A percentile compares a stretch with the other conserved stretches of the same genome.
Conservation (phyloP, 1,140 invertebrate genomes). For the Vanessa atalanta region DNA sequence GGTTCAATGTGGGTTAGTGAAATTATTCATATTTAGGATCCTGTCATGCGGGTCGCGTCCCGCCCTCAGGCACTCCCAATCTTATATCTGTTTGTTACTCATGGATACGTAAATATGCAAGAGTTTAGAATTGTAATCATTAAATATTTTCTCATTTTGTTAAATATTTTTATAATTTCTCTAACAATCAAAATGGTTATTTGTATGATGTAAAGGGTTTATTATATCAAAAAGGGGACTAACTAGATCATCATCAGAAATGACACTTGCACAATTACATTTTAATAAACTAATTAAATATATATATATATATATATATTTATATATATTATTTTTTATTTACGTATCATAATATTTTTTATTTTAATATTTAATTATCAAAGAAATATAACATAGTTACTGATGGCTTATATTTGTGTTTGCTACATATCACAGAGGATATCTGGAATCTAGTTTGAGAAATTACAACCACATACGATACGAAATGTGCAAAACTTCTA, state of each 20-base stretch:
- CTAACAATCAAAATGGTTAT: background rate
- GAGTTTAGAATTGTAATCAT: slow-evolving; percentile 41
- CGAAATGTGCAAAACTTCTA: background rate
- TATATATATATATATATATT: no score
- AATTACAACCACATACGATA: slow-evolving; percentile 2
- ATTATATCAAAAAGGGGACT: no score
- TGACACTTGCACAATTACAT: no score
- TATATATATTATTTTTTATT: no score
- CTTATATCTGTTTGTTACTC: slow-evolving; percentile 37
- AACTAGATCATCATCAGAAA: no score
- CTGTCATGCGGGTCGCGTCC: slow-evolving; percentile 44
- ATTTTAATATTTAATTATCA: no score
- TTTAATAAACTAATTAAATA: no score
- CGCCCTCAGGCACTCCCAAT: slow-evolving; percentile 36
- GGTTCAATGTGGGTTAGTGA: slow-evolving; percentile 42
- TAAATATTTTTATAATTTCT: background rate
- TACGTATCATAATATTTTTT: no score
- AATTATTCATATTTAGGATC: slow-evolving; percentile 70
- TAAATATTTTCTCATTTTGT: no score
- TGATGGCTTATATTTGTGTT: background rate
- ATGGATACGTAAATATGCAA: slow-evolving; percentile 46
- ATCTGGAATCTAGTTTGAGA: background rate
- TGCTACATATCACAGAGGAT: background rate
- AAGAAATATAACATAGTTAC: background rate
- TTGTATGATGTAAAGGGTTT: background rate